phyloP scores from a whole-genome alignment of 2,113 vertebrate species.

The Semnornis frantzii region DNA sequence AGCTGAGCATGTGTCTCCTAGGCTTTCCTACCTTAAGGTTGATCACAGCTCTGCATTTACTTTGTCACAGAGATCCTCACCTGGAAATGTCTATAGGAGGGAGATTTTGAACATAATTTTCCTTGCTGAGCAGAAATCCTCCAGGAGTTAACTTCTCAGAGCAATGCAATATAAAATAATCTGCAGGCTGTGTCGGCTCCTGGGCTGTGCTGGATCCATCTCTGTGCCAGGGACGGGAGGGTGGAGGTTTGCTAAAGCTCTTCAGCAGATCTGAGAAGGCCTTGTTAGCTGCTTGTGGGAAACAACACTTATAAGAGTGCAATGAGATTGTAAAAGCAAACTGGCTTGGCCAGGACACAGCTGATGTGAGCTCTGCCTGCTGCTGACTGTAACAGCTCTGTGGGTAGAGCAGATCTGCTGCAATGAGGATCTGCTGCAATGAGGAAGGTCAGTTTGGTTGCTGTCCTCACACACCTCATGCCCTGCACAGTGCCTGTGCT shows the following conservation, averaged over 20 bases:
- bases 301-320: not conserved
- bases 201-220: not conserved
- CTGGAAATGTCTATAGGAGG: constrained; percentile 21
- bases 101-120: constrained; percentile 61
- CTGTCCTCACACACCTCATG: not conserved
- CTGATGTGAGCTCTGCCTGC: not conserved
- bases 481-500: not conserved
- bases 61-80: constrained; percentile 32
- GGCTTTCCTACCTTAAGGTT: constrained; percentile 18
- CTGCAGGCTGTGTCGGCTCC: constrained; percentile 6
- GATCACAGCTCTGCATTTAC: constrained; percentile 28
- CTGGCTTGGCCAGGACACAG: not conserved
- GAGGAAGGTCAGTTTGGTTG: not conserved
- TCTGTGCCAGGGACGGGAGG: not conserved
- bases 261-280: not conserved
- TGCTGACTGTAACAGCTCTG: not conserved
- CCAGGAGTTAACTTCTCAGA: constrained; percentile 50
- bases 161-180: constrained; percentile 58
- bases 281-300: not conserved
- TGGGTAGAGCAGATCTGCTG: not conserved
- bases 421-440: no score
- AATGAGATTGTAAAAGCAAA: not conserved
- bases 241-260: not conserved
- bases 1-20: not conserved
- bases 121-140: constrained; percentile 49